Evolutionary conservation across 2,797 vertebrate genomes (phyloP), one percentile per base, ranked within the genome.

Genomic region (Poeciliopsis turneri): DNA sequence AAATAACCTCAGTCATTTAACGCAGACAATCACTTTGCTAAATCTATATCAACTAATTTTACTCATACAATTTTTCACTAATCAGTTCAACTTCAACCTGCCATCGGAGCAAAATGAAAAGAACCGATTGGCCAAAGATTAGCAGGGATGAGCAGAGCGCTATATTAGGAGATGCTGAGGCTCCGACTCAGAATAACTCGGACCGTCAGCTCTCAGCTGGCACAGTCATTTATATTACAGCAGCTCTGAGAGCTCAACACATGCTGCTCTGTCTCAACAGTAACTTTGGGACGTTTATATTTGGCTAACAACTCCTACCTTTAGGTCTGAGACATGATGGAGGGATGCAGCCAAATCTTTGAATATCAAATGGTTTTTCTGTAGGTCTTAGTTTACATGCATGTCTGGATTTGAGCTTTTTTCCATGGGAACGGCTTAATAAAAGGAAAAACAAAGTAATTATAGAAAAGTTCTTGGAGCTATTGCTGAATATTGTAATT

Each of bases 121-220:
- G 0, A 36, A 23, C 0, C 49, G 78, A 80, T 69, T 4, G 74
- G 30, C 64, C 20, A 68, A 49, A 85, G 39, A 12, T 36, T 30
- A 46, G 49, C n/a, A 30, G 72, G 20, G 59, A 64, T 43, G 81
- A 75, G 78, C 75, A 75, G 77, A 46, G 61, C 25, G 5, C 94
- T 94, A 95, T 95, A 95, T 95, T 94, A 95, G 94, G 95, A 94
- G 86, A 91, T 91, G 93, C 78, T 91, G 90, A 20, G 77, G 49
- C 75, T 75, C 71, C 82, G 59, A 80, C 91, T 89, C 87, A 93
- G 93, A 94, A 94, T 94, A 94, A 91, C 89, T 79, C 47, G 78
- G 75, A 78, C 85, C 74, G 89, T 94, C 93, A 89, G 91, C 74
- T 84, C 74, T 92, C 90, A 91, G 90, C 89, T 92, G 89, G 85